Evolutionary conservation across 2,113 vertebrate genomes (phyloP).

Genomic region (Daubentonia madagascariensis): DNA sequence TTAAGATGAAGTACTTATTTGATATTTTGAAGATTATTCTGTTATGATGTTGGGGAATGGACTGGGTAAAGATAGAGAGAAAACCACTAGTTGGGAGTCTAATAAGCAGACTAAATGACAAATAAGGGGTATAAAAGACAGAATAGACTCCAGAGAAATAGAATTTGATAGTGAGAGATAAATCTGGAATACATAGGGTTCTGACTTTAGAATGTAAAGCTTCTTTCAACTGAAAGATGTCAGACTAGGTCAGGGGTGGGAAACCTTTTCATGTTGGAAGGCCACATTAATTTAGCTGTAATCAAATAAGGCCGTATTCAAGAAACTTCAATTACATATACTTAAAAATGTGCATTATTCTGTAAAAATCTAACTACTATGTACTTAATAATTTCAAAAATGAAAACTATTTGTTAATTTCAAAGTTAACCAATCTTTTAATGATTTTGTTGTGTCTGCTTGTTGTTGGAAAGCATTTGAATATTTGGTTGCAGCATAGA

Average conservation of each 20-base stretch:
- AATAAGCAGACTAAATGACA: background rate
- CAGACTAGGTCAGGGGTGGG: background rate
- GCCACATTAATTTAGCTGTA: too few species aligned
- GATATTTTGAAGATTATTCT: background rate
- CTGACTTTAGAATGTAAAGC: background rate
- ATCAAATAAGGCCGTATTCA: too few species aligned
- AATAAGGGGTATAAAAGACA: background rate
- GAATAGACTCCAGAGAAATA: background rate
- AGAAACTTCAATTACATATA: too few species aligned
- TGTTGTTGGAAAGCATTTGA: too few species aligned
- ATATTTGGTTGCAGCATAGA: too few species aligned
- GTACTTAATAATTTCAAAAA: too few species aligned
- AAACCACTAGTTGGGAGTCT: background rate
- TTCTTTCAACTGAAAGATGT: background rate
- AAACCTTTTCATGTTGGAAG: too few species aligned
- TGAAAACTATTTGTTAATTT: too few species aligned
- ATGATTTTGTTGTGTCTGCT: too few species aligned
- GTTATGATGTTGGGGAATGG: background rate
- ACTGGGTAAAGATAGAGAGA: background rate
- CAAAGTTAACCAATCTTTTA: too few species aligned
- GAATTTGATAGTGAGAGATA: background rate
- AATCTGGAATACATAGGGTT: background rate
- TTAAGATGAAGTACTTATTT: conserved; percentile 38
- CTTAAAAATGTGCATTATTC: too few species aligned
- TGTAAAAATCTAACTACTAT: too few species aligned